These are phyloP conservation scores for Pteronura brasiliensis DNA, from an alignment of 2,113 vertebrate genomes.

Conservation along the genomic window DNA sequence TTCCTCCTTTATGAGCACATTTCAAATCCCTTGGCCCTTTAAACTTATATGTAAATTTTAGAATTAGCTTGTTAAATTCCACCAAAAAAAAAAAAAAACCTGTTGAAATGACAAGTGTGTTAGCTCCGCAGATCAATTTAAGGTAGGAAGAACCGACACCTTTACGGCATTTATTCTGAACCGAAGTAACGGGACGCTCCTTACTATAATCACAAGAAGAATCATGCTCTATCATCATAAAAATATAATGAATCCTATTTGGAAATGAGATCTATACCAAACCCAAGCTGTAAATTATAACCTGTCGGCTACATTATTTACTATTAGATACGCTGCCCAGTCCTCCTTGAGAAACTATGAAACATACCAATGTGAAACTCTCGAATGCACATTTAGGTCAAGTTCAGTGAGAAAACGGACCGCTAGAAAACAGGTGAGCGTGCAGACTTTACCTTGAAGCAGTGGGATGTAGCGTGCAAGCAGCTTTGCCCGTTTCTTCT, in stretches of 20 bases:
- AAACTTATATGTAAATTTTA: background rate
- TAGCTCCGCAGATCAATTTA: background rate
- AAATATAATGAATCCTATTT: background rate
- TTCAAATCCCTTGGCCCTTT: background rate
- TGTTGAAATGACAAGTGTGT: background rate
- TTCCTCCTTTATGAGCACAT: background rate
- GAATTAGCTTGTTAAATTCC: background rate
- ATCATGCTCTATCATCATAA: background rate
- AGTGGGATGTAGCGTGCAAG: slow-evolving; percentile 83
- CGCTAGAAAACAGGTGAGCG: rapidly evolving
- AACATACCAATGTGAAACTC: background rate
- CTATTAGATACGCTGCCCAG: background rate
- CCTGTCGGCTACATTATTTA: background rate
- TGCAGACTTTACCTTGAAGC: slow-evolving; percentile 80
- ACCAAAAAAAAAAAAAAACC: background rate
- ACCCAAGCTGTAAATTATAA: background rate
- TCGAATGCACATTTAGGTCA: background rate
- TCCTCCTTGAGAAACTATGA: background rate
- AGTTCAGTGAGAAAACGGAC: background rate
- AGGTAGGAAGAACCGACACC: background rate
- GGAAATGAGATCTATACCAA: background rate
- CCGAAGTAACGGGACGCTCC: background rate
- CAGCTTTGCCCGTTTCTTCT: slow-evolving; percentile 87
- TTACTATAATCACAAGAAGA: background rate
- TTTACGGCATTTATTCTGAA: background rate